Conservation (phyloP, 2,888 invertebrate species). For the Phengaris arion region DNA sequence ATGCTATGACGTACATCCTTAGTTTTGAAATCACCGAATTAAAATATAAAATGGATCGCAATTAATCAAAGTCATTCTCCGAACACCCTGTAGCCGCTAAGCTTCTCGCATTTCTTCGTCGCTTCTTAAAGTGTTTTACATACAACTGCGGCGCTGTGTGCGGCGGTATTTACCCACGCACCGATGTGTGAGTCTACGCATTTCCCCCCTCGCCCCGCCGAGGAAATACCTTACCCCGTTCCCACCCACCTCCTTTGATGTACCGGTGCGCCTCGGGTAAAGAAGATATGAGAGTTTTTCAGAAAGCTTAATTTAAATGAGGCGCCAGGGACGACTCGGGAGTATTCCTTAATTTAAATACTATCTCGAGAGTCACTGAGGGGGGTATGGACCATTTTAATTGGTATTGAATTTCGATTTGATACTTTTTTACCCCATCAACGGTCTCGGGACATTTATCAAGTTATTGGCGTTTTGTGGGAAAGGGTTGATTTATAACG, state of each 20-base stretch:
- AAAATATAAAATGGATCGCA: conserved; percentile 4
- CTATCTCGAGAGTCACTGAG: conserved; percentile 62
- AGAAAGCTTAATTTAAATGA: conserved; percentile 80
- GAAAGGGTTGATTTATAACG: conserved; percentile 32
- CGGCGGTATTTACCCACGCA: conserved; percentile 74
- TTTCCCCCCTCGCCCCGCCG: conserved; percentile 58
- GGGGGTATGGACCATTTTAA: conserved; percentile 62
- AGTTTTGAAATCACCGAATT: neutral
- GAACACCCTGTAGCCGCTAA: conserved; percentile 67
- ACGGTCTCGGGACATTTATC: conserved; percentile 26
- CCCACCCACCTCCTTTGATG: conserved; percentile 69
- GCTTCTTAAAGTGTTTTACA: conserved; percentile 80
- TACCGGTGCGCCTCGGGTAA: conserved; percentile 73
- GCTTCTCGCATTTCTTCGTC: conserved; percentile 79
- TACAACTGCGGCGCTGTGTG: conserved; percentile 69
- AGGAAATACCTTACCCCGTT: conserved; percentile 61
- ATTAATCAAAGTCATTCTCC: conserved; percentile 27
- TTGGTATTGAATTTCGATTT: conserved; percentile 78
- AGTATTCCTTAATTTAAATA: conserved; percentile 77
- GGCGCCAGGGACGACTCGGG: conserved; percentile 70
- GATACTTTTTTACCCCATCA: conserved; percentile 37
- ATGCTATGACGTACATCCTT: no score
- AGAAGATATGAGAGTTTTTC: conserved; percentile 79
- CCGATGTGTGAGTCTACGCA: conserved; percentile 76
- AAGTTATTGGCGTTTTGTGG: conserved; percentile 44